phyloP scores from a whole-genome alignment of 2,113 vertebrate species.

The Vidua macroura region DNA sequence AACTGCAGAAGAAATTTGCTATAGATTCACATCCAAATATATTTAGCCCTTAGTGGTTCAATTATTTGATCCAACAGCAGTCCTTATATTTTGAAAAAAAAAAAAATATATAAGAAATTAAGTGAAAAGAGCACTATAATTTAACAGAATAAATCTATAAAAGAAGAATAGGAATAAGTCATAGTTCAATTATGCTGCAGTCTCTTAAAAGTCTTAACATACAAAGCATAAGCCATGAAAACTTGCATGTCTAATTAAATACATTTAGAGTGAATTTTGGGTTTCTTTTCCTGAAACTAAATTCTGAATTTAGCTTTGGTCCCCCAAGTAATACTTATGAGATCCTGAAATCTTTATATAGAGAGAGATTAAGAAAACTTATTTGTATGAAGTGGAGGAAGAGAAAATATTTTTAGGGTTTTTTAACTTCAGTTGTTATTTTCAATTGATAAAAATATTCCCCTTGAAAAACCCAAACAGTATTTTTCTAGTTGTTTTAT shows the following conservation, averaged over 20 bases:
- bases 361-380: neutral
- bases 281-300: neutral
- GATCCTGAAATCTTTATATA: neutral
- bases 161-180: neutral
- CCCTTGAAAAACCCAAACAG: neutral
- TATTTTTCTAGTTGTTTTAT: neutral
- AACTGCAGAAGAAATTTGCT: neutral
- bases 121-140: neutral
- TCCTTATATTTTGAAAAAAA: neutral
- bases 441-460: neutral
- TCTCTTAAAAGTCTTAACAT: neutral
- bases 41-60: neutral
- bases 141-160: neutral
- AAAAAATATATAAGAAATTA: neutral
- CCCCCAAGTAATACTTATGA: neutral
- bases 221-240: neutral
- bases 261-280: neutral
- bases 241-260: neutral
- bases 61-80: neutral
- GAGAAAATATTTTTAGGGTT: neutral
- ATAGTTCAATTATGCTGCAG: neutral
- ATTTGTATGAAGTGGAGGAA: neutral
- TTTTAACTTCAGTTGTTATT: neutral
- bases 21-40: neutral
- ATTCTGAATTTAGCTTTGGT: neutral